Conservation (phyloP, 2,113 vertebrate genomes). For the Ellobius talpinus region DNA sequence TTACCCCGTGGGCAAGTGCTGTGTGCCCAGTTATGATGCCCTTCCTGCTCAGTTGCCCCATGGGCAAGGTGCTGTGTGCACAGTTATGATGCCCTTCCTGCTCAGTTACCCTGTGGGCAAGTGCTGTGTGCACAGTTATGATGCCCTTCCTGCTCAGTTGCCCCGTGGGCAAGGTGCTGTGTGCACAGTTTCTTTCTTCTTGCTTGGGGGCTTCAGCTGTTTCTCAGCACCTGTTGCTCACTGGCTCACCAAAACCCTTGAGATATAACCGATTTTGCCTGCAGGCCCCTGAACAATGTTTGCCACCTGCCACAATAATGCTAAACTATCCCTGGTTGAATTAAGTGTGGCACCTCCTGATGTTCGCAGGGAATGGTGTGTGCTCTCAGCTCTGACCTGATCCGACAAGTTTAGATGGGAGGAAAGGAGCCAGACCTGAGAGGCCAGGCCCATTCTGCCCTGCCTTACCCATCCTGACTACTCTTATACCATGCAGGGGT, state of each 20-base stretch:
- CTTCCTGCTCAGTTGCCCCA: no score
- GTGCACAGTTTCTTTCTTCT: background rate
- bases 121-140: no score
- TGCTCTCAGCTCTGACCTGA: background rate
- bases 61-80: background rate
- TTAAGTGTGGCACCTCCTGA: background rate
- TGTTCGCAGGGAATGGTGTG: background rate
- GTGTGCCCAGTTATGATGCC: no score
- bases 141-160: no score
- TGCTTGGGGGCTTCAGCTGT: background rate
- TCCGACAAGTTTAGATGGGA: background rate
- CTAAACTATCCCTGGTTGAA: background rate
- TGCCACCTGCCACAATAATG: background rate
- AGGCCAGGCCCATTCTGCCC: rapidly evolving
- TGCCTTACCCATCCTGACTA: background rate
- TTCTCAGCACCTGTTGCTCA: background rate
- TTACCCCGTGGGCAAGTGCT: background rate
- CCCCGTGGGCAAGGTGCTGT: background rate
- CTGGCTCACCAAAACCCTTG: background rate
- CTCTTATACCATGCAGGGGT: constrained; percentile 67
- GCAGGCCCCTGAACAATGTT: background rate
- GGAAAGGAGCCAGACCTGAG: background rate
- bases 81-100: background rate
- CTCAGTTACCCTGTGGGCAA: no score
- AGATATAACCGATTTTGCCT: background rate